Evolutionary conservation across 2,113 vertebrate genomes (phyloP), one percentile per base, ranked within the genome.

Genomic region (Boulengeromyrus knoepffleri): DNA sequence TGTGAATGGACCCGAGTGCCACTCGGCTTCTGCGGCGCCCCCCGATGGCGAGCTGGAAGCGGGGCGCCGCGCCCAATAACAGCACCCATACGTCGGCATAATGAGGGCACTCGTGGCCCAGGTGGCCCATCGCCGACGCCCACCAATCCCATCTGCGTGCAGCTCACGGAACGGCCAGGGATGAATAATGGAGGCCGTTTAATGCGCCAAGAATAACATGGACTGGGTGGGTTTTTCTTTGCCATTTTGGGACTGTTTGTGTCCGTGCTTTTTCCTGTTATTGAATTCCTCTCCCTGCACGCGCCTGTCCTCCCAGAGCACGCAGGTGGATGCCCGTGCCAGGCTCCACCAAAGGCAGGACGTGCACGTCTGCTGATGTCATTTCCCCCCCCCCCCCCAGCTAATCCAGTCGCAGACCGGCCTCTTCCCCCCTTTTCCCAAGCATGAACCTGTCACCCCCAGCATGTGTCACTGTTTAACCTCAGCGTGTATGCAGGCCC

Each of bases 201-300:
- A 91, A 42, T 66, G 88, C 92, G 96, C 95, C 96, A 96, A 95
- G 92, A 94, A 94, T 93, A 96, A 95, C 95, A 94, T 91, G 91
- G 92, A 92, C 93, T 49, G 95, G 96, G 95, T 96, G 95, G 94
- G 92, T 95, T 95, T 77, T 80, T 80, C 36, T 42, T 80, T 90
- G 93, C 91, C 94, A 94, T 95, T 96, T 92, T 91, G 91, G 90
- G 95, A 95, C 95, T 96, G 95, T 96, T 96, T 95, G 92, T 95
- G 94, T 95, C 94, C 95, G 93, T 94, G 94, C 92, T 91, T 95
- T 96, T 96, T 96, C 96, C 95, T 96, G 95, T 96, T 96, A 94
- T 96, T 96, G 95, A 96, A 96, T 96, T 96, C 95, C 94, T 95
- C 91, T 93, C 90, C 95, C 85, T 88, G 93, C 95, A 92, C 93